phyloP scores from a whole-genome alignment of 2,888 invertebrate genomes.

The Pterostichus madidus region DNA sequence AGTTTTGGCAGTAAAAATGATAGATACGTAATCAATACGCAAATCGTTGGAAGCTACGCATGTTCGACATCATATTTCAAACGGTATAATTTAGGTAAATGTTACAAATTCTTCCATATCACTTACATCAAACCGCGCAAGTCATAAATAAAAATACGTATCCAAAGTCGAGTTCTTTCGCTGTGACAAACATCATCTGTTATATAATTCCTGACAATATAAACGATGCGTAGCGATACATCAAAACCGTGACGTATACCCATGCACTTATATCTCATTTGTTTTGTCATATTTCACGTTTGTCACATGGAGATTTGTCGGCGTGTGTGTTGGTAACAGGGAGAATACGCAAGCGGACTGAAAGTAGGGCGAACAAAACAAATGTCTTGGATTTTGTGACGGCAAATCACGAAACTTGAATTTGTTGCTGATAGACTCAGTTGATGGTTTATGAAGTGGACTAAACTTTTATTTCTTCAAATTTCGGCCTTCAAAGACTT shows the following conservation, averaged over 20 bases:
- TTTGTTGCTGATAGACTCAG: conserved; percentile 39
- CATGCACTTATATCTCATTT: conserved; percentile 66
- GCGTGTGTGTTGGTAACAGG: conserved; percentile 28
- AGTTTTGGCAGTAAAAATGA: too few relatives aligned
- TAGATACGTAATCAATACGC: too few relatives aligned
- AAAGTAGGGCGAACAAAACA: conserved; percentile 42
- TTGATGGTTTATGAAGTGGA: background rate
- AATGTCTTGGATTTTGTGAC: conserved; percentile 44
- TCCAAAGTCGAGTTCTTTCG: conserved; percentile 18
- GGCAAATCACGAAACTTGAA: conserved; percentile 23
- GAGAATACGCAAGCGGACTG: background rate
- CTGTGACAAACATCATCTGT: conserved; percentile 39
- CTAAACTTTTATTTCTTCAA: conserved; percentile 26
- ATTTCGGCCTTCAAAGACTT: conserved; percentile 12
- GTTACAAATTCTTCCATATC: conserved; percentile 7
- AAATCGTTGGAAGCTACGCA: too few relatives aligned
- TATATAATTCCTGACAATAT: conserved; percentile 61
- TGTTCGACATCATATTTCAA: background rate
- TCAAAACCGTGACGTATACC: conserved; percentile 58
- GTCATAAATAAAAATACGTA: conserved; percentile 32
- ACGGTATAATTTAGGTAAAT: conserved; percentile 7
- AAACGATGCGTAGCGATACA: conserved; percentile 57
- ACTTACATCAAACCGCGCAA: conserved; percentile 22
- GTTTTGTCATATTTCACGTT: conserved; percentile 66
- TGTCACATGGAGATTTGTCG: conserved; percentile 65